Evolutionary conservation across 2,888 invertebrate genomes (phyloP).

Genomic region (Drosophila mercatorum): DNA sequence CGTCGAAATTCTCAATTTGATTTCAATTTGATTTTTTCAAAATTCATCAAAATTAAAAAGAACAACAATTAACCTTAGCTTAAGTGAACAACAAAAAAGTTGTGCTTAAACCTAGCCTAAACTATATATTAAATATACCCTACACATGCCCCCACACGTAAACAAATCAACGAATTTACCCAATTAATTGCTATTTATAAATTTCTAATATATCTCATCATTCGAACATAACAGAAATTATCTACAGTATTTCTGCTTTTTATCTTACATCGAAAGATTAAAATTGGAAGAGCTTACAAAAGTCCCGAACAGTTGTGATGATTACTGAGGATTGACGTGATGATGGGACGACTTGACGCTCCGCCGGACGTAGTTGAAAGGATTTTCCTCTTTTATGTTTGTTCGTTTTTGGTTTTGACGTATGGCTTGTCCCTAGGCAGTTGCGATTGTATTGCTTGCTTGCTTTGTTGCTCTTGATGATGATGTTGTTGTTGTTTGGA

Average conservation of each 20-base stretch:
- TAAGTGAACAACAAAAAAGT: slow-evolving; percentile 54
- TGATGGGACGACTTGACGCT: neutral
- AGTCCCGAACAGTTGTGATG: slow-evolving; percentile 24
- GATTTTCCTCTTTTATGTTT: neutral
- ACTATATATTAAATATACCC: slow-evolving; percentile 30
- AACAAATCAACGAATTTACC: slow-evolving; percentile 25
- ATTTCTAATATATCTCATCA: slow-evolving; percentile 16
- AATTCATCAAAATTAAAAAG: slow-evolving; percentile 62
- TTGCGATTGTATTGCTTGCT: slow-evolving; percentile 14
- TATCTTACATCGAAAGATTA: slow-evolving; percentile 42
- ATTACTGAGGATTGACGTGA: slow-evolving; percentile 5
- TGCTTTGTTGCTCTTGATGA: slow-evolving; percentile 8
- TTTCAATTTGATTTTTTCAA: slow-evolving; percentile 62
- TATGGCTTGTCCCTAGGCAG: slow-evolving; percentile 15
- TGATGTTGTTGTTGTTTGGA: slow-evolving; percentile 12
- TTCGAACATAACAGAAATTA: slow-evolving; percentile 27
- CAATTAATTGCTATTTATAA: slow-evolving; percentile 28
- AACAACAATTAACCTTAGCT: slow-evolving; percentile 53
- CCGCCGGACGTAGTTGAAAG: slow-evolving; percentile 17
- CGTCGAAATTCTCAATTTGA: slow-evolving; percentile 50
- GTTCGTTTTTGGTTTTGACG: neutral
- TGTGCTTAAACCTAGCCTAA: slow-evolving; percentile 49
- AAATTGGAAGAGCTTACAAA: slow-evolving; percentile 75
- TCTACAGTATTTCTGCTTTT: slow-evolving; percentile 7
- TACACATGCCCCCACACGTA: slow-evolving; percentile 28